Base-by-base conservation (phyloP, 2,888 invertebrate species). In the Sphaeridia pumilis region DNA sequence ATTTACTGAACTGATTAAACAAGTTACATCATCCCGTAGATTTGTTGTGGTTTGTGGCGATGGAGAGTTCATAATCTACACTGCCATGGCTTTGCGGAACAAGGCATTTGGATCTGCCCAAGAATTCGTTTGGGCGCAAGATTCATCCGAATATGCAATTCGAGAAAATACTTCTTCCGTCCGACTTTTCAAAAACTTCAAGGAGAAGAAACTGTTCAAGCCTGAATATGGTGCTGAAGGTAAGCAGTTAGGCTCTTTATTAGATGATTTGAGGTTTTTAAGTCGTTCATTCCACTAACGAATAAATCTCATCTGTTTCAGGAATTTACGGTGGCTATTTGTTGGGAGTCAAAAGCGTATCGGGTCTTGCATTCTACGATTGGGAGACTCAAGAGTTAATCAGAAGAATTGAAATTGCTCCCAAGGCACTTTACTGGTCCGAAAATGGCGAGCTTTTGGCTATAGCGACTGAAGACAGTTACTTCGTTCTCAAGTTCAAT, bases 21-120 rank as follows among this genome's bases (percentile, higher is more conserved):
- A 17, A 27, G 26, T n/a, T n/a, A n/a, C n/a, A n/a, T n/a, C n/a
- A 22, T 58, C 20, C 21, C 27, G 4, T 5, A 76, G 81, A 64
- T 83, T 83, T 72, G 83, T 88, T 3, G 97, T 95, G 0, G 97
- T 97, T 2, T 98, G 98, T 69, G 98, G 98, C 1, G 98, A 99
- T 71, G 98, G 98, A 14, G 98, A 99, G 71, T 99, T 95, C 71
- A 98, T 99, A 46, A 97, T 99, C 66, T 98, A 99, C 75, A 99
- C 98, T 0, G 93, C 98, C 0, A 95, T 98, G 94, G 97, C 97
- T 0, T 74, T 99, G 58, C 77, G 98, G 49, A 99, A 99, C 72
- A 99, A 99, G 70, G 94, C 94, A 1, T 99, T 97, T 69, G 98
- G 98, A 1, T 84, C 89, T 12, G 97, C 95, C 0, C 89, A 94